Conservation (phyloP, 2,113 vertebrate genomes). For the Pangasianodon gigas region DNA sequence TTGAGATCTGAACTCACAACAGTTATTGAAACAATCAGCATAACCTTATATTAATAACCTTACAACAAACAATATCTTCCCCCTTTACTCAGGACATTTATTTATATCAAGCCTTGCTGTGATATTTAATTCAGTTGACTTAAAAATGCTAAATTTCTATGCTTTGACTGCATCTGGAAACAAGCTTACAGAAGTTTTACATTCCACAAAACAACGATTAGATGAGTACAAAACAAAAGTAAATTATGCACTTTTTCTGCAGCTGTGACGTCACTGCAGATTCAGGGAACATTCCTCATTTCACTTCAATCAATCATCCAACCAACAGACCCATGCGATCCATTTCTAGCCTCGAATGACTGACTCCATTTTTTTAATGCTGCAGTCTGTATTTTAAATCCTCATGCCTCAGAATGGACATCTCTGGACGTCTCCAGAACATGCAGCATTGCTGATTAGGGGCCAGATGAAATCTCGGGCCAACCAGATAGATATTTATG, state of each 20-base stretch:
- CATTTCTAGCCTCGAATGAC: conserved; percentile 33
- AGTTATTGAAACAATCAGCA: not conserved
- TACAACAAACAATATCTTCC: not conserved
- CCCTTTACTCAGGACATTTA: not conserved
- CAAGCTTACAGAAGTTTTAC: conserved; percentile 5
- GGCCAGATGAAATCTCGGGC: conserved; percentile 11
- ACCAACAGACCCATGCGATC: conserved; percentile 1
- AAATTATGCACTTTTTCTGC: conserved; percentile 41
- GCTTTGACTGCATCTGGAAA: conserved; percentile 23
- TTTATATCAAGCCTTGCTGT: not conserved
- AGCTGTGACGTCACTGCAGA: conserved; percentile 32
- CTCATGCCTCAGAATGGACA: conserved; percentile 20
- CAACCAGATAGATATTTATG: conserved; percentile 31
- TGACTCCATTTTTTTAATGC: conserved; percentile 55
- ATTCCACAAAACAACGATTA: conserved; percentile 44
- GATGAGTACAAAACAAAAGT: not conserved
- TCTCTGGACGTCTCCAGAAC: conserved; percentile 17
- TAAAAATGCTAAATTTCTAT: not conserved
- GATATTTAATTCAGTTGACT: not conserved
- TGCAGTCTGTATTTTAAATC: conserved; percentile 49
- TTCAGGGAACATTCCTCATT: conserved; percentile 46
- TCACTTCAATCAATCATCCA: conserved; percentile 50
- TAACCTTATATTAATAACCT: not conserved
- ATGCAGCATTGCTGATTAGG: conserved; percentile 33
- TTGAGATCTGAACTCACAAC: not conserved